These are phyloP conservation scores for Epinotia demarniana DNA, from an alignment of 2,888 invertebrate genomes.

Conservation along the genomic window DNA sequence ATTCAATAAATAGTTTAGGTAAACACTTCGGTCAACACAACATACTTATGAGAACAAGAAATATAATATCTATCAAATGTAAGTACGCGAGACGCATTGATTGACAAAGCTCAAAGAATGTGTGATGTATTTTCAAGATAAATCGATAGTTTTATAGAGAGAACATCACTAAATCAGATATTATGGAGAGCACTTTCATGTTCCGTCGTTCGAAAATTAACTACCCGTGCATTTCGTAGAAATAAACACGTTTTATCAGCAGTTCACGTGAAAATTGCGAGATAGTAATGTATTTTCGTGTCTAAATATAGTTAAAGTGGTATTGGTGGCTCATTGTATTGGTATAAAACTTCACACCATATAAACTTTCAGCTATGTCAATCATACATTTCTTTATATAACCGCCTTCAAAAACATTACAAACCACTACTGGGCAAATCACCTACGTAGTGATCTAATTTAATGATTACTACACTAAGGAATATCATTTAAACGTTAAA, in stretches of 20 bases:
- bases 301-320: background rate
- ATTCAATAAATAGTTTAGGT: conserved; percentile 57
- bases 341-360: background rate
- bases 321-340: background rate
- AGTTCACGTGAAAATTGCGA: background rate
- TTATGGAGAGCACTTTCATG: conserved; percentile 1
- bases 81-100: conserved; percentile 32
- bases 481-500: conserved; percentile 63
- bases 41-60: conserved; percentile 29
- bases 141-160: background rate
- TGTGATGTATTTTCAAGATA: background rate
- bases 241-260: background rate
- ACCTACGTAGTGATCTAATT: conserved; percentile 59
- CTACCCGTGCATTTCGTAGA: background rate
- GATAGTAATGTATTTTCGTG: background rate
- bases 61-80: conserved; percentile 41
- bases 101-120: conserved; percentile 9
- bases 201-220: background rate
- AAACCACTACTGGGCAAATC: conserved; percentile 56
- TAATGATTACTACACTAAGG: conserved; percentile 58
- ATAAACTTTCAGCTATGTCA: conserved; percentile 31
- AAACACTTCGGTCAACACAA: conserved; percentile 57
- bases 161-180: background rate
- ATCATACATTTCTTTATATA: conserved; percentile 17
- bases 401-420: conserved; percentile 36